Percentiles rank a stretch among this genome's conserved stretches.
phyloP scores from a whole-genome alignment of 2,113 vertebrate species.

The Boulengeromyrus knoepffleri region DNA sequence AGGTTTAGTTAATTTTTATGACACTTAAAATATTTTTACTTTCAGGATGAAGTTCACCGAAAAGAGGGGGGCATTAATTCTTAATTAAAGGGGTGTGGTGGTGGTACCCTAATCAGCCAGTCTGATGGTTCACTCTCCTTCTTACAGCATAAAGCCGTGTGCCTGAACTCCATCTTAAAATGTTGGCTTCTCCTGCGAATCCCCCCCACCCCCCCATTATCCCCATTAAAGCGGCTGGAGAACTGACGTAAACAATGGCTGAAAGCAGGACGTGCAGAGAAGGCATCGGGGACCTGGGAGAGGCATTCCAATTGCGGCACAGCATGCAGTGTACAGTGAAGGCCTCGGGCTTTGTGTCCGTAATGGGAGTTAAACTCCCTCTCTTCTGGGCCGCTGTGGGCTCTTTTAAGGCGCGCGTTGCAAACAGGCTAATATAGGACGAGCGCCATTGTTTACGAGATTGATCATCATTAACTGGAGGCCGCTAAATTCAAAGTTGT shows the following conservation, averaged over 20 bases:
- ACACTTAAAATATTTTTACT: neutral
- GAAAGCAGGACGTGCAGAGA: conserved; percentile 18
- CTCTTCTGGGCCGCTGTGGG: conserved; percentile 28
- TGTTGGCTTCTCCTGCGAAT: too few relatives aligned
- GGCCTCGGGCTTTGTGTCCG: conserved; percentile 34
- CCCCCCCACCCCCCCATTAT: conserved; percentile 9
- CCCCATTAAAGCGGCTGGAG: conserved; percentile 23
- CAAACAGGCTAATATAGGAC: conserved; percentile 15
- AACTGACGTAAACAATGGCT: conserved; percentile 21
- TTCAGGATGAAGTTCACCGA: neutral
- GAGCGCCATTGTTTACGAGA: conserved; percentile 36
- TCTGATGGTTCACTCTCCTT: neutral
- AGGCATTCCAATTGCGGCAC: conserved; percentile 19
- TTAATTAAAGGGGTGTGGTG: neutral
- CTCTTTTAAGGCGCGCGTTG: conserved; percentile 20
- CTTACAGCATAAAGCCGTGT: too few relatives aligned
- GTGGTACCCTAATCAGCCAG: neutral
- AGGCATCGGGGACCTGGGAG: conserved; percentile 11
- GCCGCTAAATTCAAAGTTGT: conserved; percentile 30
- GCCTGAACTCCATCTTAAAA: too few relatives aligned
- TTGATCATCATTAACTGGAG: conserved; percentile 32
- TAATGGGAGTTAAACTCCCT: conserved; percentile 47
- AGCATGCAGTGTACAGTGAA: conserved; percentile 26
- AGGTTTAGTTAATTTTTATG: neutral
- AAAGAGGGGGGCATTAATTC: neutral